Evolutionary conservation across 1,140 invertebrate species (phyloP), one percentile per base, ranked within the genome.

Genomic region (Steinernema khuongi): DNA sequence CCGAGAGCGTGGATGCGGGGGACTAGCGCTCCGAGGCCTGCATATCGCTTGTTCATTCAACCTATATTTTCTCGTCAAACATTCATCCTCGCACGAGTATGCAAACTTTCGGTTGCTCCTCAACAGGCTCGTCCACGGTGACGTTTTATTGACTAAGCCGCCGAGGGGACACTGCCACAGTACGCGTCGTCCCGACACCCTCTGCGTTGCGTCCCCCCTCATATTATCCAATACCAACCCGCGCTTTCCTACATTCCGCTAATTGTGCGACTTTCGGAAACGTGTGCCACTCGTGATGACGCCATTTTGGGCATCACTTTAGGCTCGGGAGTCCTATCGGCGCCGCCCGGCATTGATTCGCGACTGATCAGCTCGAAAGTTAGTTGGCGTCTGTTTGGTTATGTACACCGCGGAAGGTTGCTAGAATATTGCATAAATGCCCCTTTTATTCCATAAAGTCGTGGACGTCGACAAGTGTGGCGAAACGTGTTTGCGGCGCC

Each of bases 31-130:
- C 50, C 22, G 50, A 60, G 50, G 7, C 19, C 50, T 17, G 50
- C 50, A 60, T 60, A 60, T 60, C 50, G 50, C 50, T 60, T 60
- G 50, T 60, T 60, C 50, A 60, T 60, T 60, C 50, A 60, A 60
- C 50, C 50, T 60, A 60, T 60, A 60, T 60, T 60, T 60, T 60
- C 50, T 60, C 50, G 50, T 60, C 50, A 60, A 60, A 60, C 50
- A 60, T 60, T 60, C 50, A 60, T 60, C 50, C 50, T 60, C 50
- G 50, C 50, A 60, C 19, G 7, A 60, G 50, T 60, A 60, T 60
- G 50, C 50, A 60, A 60, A 60, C 50, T 60, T 60, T 60, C 50
- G 4, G 7, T 26, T 60, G 50, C 50, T 22, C 22, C 50, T 60
- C n/a, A 41, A n/a, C 36, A 41, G 36, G 7, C 36, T 41, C 7